These are phyloP conservation scores for Cremastobaeus sp. DNA, from an alignment of 2,888 invertebrate species.

Conservation along the genomic window DNA sequence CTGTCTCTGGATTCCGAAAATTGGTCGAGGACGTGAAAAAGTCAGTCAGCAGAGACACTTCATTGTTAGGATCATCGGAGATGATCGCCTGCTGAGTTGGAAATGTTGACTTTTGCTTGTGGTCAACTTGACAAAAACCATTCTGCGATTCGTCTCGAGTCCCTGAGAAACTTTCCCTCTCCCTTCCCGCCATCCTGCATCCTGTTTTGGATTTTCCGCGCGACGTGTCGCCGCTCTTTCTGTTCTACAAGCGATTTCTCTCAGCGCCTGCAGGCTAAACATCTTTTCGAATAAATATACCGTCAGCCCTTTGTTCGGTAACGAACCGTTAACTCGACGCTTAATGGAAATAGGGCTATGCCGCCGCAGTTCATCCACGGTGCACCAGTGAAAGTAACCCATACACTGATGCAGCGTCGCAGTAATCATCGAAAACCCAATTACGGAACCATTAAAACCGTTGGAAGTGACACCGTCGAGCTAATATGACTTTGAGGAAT, in stretches of 20 bases:
- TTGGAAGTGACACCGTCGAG: constrained; percentile 2
- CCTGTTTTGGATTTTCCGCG: constrained; percentile 34
- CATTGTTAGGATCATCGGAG: constrained; percentile 52
- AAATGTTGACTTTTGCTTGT: constrained; percentile 74
- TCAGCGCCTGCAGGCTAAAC: constrained; percentile 67
- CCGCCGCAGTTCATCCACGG: constrained; percentile 8
- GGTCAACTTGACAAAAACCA: constrained; percentile 74
- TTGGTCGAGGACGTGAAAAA: constrained; percentile 53
- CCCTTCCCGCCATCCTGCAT: constrained; percentile 17
- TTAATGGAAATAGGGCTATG: constrained; percentile 68
- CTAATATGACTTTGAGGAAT: constrained; percentile 20
- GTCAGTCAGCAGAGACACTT: constrained; percentile 38
- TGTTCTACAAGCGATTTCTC: constrained; percentile 48
- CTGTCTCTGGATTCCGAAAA: constrained; percentile 48
- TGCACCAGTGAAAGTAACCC: constrained; percentile 12
- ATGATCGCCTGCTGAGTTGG: constrained; percentile 69
- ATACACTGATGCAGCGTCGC: constrained; percentile 16
- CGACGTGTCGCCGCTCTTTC: constrained; percentile 37
- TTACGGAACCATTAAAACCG: constrained; percentile 41
- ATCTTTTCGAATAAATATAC: constrained; percentile 73
- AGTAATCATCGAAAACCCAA: constrained; percentile 25
- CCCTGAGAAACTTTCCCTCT: constrained; percentile 41
- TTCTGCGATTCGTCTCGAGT: constrained; percentile 73
- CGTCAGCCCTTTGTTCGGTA: constrained; percentile 68
- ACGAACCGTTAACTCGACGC: constrained; percentile 76